Base-by-base conservation (phyloP, 2,888 invertebrate genomes). In the Pyrocoelia pectoralis region DNA sequence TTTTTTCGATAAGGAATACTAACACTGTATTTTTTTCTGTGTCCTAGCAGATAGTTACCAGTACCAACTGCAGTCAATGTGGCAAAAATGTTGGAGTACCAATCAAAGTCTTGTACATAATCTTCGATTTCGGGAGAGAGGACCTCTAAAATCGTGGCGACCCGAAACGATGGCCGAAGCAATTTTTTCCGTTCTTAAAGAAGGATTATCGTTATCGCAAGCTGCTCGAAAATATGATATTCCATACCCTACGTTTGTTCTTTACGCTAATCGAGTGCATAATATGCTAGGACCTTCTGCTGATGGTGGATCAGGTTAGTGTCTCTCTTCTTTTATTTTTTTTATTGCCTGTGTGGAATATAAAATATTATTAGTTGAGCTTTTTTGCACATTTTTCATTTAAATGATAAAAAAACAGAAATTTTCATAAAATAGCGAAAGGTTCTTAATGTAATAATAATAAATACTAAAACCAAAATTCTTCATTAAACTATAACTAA, bases 61-160 rank as follows among this genome's bases (percentile, higher is more conserved):
- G 83, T 95, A 95, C 83, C 95, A 95, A 83, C 84, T 95, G 80
- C 95, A 95, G 83, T 94, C 93, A 61, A 93, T 95, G 91, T 95
- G 95, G 95, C 95, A 95, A 83, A 95, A 95, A 82, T 95, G 95
- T 82, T 95, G 95, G 95, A 95, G 93, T 82, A 94, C 94, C 72
- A 94, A 94, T 82, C 95, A 95, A 82, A 92, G 92, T 76, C 86
- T 95, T 76, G 93, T 95, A 72, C 95, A 95, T 83, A 94, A 95
- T 80, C 84, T 95, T 77, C 88, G 95, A 73, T 95, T 95, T 85
- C 90, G 95, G 50, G 95, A 95, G 83, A 88, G 95, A 61, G 95
- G 95, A 1, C 95, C 95, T 0, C 85, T 95, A 65, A 95, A 95
- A 81, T 95, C 95, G 57, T 95, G 95, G 95, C 86, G 95, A 54